Evolutionary conservation across 2,113 vertebrate species (phyloP), one percentile per base, ranked within the genome.

Genomic region (Chrysochloris asiatica): DNA sequence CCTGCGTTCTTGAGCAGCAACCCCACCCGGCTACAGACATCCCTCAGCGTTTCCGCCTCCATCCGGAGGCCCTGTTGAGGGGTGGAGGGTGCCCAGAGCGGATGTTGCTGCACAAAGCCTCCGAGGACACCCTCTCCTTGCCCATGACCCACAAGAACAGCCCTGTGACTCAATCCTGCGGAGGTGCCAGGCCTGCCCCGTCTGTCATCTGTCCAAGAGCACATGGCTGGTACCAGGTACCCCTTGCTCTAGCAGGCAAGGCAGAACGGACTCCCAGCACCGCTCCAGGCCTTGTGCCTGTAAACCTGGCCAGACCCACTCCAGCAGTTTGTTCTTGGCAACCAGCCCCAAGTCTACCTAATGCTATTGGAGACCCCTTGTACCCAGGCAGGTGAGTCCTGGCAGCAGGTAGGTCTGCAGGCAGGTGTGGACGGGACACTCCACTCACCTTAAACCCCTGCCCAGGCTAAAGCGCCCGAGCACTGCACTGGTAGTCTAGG

Each of bases 191-290:
- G n/a, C 65, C 80, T 33, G 61, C 38, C 38, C 26, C 47, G 47
- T 16, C 80, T 1, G 65, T 56, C 5, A 1, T 19, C 28, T 33
- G 26, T 1, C 36, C 72, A 1, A 2, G 26, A 30, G 54, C 85
- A 28, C 13, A 0, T 0, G 19, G 61, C 80, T 14, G 59, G 41
- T 26, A 45, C 43, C 45, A 1, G 1, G 56, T 41, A 28, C 10
- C 0, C 28, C 16, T 0, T 2, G 16, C 43, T 28, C 10, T 1
- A 4, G 26, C 71, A 78, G 33, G 82, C 36, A 22, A 8, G 50
- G 1, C 43, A 0, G 30, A n/a, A n/a, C 26, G 19, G 83, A 33
- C 38, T 41, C n/a, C n/a, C 38, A 28, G 7, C 12, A 12, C 67
- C 22, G 7, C 12, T n/a, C 45, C 4, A n/a, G 24, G 59, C n/a